Evolutionary conservation across 1,140 invertebrate species (phyloP), one percentile per base, ranked within the genome.

Genomic region (Formica exsecta): DNA sequence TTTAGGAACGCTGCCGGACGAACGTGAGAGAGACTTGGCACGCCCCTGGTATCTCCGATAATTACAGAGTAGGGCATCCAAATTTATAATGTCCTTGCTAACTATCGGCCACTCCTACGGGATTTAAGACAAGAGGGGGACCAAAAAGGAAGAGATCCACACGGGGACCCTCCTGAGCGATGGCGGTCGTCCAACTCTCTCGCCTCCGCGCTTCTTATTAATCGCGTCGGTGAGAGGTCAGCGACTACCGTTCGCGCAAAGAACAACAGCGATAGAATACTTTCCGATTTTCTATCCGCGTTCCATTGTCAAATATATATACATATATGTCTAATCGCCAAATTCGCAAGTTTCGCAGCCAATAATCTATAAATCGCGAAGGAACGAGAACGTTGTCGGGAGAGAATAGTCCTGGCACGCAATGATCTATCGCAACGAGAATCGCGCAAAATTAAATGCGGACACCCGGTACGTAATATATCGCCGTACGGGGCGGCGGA

Each of bases 71-170:
- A 83, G 41, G 32, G 76, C 65, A 90, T 91, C 81, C 83, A 87
- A 92, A 92, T 92, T 92, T 91, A 91, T 91, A 91, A 90, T 91
- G 86, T 91, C 89, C 83, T 89, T 90, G 87, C 86, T 92, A 92
- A 92, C 81, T 86, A 83, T 87, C 77, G 74, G 79, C 83, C 90
- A 90, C 89, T 90, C 89, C 79, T 85, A 75, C 87, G 11, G 80
- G 68, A 32, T 89, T 86, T 32, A 70, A 70, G 29, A 84, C 38
- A 65, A 25, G 25, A 54, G 29, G 32, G 48, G 5, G 25, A 38
- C 32, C 29, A 22, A 86, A 79, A 86, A 86, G 75, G 51, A 86
- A 57, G 51, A 61, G n/a, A 32, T 64, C 73, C 25, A 16, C 66
- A 11, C 65, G 25, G 48, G n/a, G 59, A 61, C 62, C 51, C 32